Base-by-base conservation (phyloP, 1,140 invertebrate species). In the Tetramorium alpestre region DNA sequence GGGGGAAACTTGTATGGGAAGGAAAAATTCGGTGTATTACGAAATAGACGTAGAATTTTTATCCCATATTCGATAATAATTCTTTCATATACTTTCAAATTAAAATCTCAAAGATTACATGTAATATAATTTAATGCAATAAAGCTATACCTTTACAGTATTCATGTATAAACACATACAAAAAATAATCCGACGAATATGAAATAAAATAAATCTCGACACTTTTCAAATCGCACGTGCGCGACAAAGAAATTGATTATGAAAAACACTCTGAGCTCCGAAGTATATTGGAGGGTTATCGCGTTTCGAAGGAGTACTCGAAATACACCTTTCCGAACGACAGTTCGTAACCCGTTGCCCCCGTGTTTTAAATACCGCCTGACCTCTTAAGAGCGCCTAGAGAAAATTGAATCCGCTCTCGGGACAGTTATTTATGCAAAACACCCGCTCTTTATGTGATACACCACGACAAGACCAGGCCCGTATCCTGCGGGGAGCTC, bases 371-470 rank as follows among this genome's bases (percentile, higher is more conserved):
- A 89, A 86, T 62, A 87, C 73, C 77, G 33, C 28, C 62, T 77
- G 62, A 87, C 73, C 85, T 76, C 88, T 73, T 73, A 90, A 81
- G 54, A 73, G 86, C 67, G 60, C 38, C 88, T 89, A 85, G 70
- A 88, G 88, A 90, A 90, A 90, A 90, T 90, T 90, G 89, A 90
- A 90, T 90, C 86, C 70, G 81, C 41, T 88, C 81, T 51, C 81
- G 64, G 64, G 51, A 88, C 86, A 82, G 88, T 90, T 90, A 90
- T 90, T 90, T 88, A 90, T 90, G 89, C 88, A 90, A 90, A 90
- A 90, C 47, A 88, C 10, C 86, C 75, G 78, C 51, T 82, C 81
- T 90, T 88, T 82, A 88, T 58, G 76, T 82, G 69, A 77, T 86
- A 86, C 38, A 88, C 81, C 82, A 51, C 67, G 70, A 56, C 33